Percentiles rank a stretch among this genome's conserved stretches.
These are phyloP conservation scores for Pipra filicauda DNA, from an alignment of 2,113 vertebrate genomes.

Conservation along the genomic window DNA sequence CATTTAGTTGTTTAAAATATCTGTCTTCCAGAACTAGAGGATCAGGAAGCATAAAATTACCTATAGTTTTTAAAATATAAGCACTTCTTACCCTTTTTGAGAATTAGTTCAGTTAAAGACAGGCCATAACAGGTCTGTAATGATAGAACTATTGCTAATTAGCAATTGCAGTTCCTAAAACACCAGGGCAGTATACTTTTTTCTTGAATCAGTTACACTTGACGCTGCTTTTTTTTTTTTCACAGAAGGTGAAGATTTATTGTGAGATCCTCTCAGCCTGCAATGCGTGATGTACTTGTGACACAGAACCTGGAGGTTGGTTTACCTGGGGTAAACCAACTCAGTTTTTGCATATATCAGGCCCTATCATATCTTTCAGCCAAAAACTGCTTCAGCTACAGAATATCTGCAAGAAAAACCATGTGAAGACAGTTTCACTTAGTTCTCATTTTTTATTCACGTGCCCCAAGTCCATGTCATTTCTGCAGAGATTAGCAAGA, in stretches of 20 bases:
- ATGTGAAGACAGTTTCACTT: not conserved
- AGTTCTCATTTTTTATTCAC: not conserved
- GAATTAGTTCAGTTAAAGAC: not conserved
- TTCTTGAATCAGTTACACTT: not conserved
- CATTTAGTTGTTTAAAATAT: not conserved
- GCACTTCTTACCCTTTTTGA: not conserved
- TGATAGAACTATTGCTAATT: not conserved
- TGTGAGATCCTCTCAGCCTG: not conserved
- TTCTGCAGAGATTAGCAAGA: not conserved
- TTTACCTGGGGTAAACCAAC: not conserved
- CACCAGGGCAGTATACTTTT: not conserved
- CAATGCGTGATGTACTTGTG: not conserved
- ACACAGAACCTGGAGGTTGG: not conserved
- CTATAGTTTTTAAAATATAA: not conserved
- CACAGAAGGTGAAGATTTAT: not conserved
- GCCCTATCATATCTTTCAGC: not conserved
- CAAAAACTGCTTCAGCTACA: not conserved
- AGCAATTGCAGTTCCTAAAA: not conserved
- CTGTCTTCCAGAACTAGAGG: not conserved
- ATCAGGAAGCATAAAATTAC: not conserved
- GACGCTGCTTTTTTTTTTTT: not conserved
- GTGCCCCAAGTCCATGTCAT: not conserved
- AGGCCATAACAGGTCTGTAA: not conserved
- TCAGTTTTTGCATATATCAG: not conserved
- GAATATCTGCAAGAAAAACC: not conserved